Evolutionary conservation across 1,140 invertebrate species (phyloP).

Genomic region (Euura saliciscinereae): DNA sequence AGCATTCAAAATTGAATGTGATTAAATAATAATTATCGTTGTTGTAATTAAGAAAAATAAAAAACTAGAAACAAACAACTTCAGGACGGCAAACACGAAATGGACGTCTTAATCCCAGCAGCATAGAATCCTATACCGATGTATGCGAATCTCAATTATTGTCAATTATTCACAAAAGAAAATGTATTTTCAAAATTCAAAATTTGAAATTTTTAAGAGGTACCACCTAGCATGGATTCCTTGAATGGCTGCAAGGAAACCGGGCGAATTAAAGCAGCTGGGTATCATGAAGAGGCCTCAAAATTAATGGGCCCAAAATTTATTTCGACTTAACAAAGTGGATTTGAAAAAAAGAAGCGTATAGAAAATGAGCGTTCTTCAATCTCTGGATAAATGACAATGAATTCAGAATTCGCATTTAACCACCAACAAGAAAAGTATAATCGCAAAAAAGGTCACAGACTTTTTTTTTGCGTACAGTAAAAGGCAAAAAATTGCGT

Average conservation of each 20-base stretch:
- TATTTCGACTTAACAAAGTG: background rate
- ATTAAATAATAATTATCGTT: background rate
- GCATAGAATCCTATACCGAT: too few relatives aligned
- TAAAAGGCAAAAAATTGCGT: background rate
- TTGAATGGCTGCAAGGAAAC: constrained; percentile 61
- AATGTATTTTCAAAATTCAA: constrained; percentile 6
- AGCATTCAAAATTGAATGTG: background rate
- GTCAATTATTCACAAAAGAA: background rate
- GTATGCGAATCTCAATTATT: background rate
- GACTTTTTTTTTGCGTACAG: background rate
- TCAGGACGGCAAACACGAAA: constrained; percentile 10
- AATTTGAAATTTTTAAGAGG: constrained; percentile 24
- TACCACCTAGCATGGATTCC: constrained; percentile 53
- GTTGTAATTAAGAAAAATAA: background rate
- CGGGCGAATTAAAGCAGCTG: constrained; percentile 35
- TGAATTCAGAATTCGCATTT: constrained; percentile 2
- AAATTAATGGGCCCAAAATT: background rate
- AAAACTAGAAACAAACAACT: too few relatives aligned
- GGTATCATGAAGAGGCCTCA: constrained; percentile 48
- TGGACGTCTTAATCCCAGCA: background rate
- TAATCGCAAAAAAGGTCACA: background rate
- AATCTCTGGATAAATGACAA: background rate
- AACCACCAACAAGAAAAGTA: background rate
- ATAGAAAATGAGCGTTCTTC: constrained; percentile 5
- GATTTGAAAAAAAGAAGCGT: constrained; percentile 9